Evolutionary conservation across 2,888 invertebrate species (phyloP).

Genomic region (Labia minor): DNA sequence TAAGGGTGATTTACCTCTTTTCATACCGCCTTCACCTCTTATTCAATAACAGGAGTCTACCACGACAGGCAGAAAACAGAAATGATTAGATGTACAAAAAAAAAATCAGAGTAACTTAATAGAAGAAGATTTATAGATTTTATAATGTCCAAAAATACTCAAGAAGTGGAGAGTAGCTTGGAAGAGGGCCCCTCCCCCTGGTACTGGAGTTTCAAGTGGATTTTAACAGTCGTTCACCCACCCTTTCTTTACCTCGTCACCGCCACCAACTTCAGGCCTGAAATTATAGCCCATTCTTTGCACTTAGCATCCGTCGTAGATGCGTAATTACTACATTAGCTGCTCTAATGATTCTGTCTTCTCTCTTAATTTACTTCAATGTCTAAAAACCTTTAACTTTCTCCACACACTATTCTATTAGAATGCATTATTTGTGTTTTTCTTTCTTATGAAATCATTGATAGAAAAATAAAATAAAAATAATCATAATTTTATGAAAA

Average conservation of each 20-base stretch:
- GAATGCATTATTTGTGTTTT: too few relatives aligned
- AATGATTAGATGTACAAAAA: not conserved
- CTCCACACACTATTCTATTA: too few relatives aligned
- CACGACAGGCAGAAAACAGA: not conserved
- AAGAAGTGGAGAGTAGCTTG: not conserved
- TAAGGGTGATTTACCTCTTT: too few relatives aligned
- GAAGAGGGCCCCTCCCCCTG: too few relatives aligned
- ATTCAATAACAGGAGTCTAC: not conserved
- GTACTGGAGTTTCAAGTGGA: not conserved
- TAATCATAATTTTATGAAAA: too few relatives aligned
- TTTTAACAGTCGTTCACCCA: not conserved
- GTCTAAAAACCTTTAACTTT: not conserved
- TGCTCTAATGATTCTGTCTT: not conserved
- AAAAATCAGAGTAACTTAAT: not conserved
- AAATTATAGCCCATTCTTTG: not conserved
- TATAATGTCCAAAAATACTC: not conserved
- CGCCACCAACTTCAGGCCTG: not conserved
- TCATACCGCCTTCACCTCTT: too few relatives aligned
- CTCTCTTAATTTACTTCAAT: not conserved
- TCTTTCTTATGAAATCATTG: not conserved
- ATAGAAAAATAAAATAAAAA: constrained; percentile 14
- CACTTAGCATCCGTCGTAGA: not conserved
- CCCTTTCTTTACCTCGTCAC: not conserved
- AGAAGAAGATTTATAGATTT: not conserved
- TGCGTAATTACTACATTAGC: not conserved